Percentiles rank a stretch among this genome's conserved stretches.
Conservation (phyloP, 1,140 invertebrate genomes). For the Thaumatotibia leucotreta region DNA sequence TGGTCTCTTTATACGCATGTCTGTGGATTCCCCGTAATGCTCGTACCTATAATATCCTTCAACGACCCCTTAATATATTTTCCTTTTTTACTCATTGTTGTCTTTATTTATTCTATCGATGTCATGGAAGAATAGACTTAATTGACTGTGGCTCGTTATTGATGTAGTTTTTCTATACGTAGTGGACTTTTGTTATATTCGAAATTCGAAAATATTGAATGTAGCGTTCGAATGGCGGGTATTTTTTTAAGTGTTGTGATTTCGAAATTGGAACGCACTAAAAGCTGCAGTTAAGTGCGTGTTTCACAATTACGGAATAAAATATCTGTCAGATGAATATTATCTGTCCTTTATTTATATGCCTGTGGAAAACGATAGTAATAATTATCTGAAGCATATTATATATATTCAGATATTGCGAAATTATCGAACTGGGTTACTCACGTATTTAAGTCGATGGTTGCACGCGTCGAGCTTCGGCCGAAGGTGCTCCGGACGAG, state of each 20-base stretch:
- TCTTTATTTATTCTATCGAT: constrained; percentile 43
- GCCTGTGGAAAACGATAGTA: no score
- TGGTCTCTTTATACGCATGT: not conserved
- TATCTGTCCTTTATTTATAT: no score
- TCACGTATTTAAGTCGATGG: no score
- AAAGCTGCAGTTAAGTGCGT: no score
- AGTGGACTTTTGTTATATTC: constrained; percentile 14
- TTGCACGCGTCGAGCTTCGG: no score
- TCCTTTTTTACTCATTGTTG: constrained; percentile 41
- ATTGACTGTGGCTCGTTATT: constrained; percentile 30
- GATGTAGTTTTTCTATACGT: constrained; percentile 20
- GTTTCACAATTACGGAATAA: no score
- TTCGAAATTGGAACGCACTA: not conserved
- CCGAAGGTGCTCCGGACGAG: no score
- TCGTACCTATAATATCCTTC: constrained; percentile 58
- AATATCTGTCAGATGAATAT: no score
- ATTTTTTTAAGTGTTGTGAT: not conserved
- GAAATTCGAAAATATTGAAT: constrained; percentile 13
- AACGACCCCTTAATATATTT: constrained; percentile 46
- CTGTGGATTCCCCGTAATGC: no score
- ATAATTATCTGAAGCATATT: no score
- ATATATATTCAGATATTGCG: no score
- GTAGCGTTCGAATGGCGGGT: not conserved
- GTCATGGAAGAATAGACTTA: constrained; percentile 36
- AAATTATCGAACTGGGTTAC: no score